These are phyloP conservation scores for Drosophila chauvacae DNA, from an alignment of 1,140 invertebrate species.

Conservation along the genomic window DNA sequence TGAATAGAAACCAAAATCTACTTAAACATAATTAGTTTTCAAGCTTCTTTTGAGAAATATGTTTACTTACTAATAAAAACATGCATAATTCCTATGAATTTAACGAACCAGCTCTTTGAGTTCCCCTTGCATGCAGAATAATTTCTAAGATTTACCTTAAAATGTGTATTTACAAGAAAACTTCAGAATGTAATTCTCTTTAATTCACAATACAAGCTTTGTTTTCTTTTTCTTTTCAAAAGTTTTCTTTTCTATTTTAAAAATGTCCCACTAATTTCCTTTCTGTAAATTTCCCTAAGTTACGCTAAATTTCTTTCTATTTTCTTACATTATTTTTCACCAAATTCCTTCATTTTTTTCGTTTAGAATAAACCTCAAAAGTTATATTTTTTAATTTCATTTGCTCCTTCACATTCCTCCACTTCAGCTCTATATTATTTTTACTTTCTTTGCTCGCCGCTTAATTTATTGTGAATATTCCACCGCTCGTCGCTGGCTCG, in stretches of 20 bases:
- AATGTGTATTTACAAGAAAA: no score
- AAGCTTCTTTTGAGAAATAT: not conserved
- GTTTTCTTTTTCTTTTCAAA: no score
- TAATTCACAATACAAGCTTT: no score
- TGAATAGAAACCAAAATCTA: not conserved
- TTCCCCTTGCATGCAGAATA: not conserved
- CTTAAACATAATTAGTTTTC: not conserved
- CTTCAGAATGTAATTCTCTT: no score
- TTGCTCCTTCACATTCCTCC: conserved; percentile 10
- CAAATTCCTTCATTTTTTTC: no score
- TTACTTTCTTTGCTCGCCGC: not conserved
- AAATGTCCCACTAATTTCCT: no score
- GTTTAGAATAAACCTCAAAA: conserved; percentile 19
- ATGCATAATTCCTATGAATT: no score
- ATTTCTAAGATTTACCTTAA: no score
- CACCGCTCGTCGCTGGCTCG: conserved; percentile 25
- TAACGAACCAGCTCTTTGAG: no score
- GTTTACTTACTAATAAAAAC: no score
- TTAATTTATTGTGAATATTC: conserved; percentile 57
- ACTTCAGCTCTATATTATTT: conserved; percentile 12
- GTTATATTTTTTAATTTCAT: conserved; percentile 15
- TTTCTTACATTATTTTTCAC: not conserved
- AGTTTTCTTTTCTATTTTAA: no score
- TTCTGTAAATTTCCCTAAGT: no score
- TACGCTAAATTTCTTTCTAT: not conserved